A percentile compares a stretch with the other conserved stretches of the same genome.
phyloP scores from a whole-genome alignment of 1,140 invertebrate genomes.

The Anagrus nilaparvatae region DNA sequence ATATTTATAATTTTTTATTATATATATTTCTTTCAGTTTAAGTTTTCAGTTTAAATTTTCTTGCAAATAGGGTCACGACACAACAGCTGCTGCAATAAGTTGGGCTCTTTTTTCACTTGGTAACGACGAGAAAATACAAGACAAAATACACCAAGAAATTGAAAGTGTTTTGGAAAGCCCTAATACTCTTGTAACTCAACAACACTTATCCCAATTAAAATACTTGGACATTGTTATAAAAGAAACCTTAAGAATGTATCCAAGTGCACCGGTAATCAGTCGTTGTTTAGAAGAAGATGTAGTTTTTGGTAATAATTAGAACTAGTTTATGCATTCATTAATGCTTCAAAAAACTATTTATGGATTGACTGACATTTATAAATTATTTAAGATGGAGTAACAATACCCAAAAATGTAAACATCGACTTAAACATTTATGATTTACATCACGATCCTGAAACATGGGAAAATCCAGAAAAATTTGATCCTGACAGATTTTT shows the following conservation, averaged over 20 bases:
- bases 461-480: constrained; percentile 57
- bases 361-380: no score
- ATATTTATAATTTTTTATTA: no score
- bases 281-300: constrained; percentile 37
- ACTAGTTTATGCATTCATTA: no score
- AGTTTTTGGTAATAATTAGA: constrained; percentile 26
- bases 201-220: constrained; percentile 43
- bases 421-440: constrained; percentile 41
- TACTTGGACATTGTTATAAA: constrained; percentile 59
- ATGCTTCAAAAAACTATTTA: not conserved
- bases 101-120: constrained; percentile 43
- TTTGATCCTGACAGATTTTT: constrained; percentile 51
- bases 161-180: constrained; percentile 48
- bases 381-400: no score
- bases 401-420: constrained; percentile 37
- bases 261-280: constrained; percentile 50
- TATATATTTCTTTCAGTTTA: no score
- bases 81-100: constrained; percentile 48
- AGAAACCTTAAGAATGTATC: constrained; percentile 49
- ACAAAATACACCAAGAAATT: constrained; percentile 53
- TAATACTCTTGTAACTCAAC: constrained; percentile 43
- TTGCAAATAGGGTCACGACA: constrained; percentile 46
- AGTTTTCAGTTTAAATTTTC: not conserved
- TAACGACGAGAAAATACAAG: constrained; percentile 46
- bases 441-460: constrained; percentile 40